Conservation (phyloP, 2,113 vertebrate species). For the Cygnus atratus region DNA sequence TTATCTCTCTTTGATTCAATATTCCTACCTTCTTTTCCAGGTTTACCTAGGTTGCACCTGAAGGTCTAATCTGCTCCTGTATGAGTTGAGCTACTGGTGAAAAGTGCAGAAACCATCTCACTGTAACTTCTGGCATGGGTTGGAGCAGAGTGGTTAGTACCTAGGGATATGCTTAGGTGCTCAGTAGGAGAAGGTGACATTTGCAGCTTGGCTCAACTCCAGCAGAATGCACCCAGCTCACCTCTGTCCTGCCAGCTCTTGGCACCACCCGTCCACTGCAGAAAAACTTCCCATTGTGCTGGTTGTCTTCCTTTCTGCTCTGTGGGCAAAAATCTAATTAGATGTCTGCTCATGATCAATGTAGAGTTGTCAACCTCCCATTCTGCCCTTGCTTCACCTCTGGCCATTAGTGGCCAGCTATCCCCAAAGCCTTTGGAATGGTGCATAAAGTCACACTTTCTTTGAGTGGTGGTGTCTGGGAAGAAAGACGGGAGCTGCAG, state of each 20-base stretch:
- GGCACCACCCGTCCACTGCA: neutral
- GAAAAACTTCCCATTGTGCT: neutral
- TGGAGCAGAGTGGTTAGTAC: neutral
- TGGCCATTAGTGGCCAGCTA: neutral
- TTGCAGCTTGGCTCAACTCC: neutral
- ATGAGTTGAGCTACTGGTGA: neutral
- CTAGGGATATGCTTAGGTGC: neutral
- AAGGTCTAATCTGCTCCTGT: neutral
- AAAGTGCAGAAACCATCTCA: neutral
- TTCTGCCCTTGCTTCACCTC: neutral
- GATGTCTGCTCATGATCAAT: neutral
- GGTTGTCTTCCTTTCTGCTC: neutral
- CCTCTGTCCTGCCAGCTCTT: neutral
- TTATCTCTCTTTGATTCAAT: too few relatives aligned
- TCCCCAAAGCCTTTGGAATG: too few relatives aligned
- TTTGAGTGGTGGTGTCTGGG: neutral
- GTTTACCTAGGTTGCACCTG: neutral
- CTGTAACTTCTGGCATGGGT: neutral
- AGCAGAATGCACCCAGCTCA: neutral
- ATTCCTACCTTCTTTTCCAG: neutral
- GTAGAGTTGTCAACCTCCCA: neutral
- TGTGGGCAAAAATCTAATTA: neutral
- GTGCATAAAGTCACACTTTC: neutral
- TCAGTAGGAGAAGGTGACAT: neutral
- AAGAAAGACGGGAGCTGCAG: neutral